phyloP scores from a whole-genome alignment of 2,888 invertebrate genomes.

The Malachius bipustulatus region DNA sequence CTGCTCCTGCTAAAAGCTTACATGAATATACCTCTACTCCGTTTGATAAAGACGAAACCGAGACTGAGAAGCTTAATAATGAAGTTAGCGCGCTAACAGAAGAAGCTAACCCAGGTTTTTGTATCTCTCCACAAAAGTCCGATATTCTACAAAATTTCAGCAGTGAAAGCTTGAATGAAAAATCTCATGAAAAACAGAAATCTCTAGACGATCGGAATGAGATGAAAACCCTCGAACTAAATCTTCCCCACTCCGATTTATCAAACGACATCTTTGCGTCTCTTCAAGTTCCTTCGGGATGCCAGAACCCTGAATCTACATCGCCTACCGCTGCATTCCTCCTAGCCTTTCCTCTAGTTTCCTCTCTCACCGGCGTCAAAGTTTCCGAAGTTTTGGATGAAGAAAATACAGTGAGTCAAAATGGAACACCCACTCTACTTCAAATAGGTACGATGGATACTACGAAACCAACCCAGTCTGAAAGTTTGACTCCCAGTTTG shows the following conservation, averaged over 20 bases:
- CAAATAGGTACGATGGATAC: constrained; percentile 38
- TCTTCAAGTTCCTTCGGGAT: constrained; percentile 43
- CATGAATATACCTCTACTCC: too few species aligned
- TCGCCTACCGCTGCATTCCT: constrained; percentile 69
- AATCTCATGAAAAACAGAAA: too few species aligned
- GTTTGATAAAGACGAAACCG: too few species aligned
- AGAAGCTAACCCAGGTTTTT: too few species aligned
- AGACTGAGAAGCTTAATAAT: too few species aligned
- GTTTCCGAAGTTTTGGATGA: constrained; percentile 43
- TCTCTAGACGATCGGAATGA: constrained; percentile 1
- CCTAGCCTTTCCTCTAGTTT: constrained; percentile 63
- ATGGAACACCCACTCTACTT: constrained; percentile 36
- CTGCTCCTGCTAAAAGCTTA: too few species aligned
- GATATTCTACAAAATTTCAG: too few species aligned
- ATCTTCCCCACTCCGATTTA: constrained; percentile 39
- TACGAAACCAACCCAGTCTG: constrained; percentile 30
- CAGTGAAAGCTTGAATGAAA: too few species aligned
- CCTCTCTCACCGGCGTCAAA: constrained; percentile 43
- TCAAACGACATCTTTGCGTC: constrained; percentile 50
- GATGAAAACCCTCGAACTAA: constrained; percentile 23
- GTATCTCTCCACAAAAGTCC: too few species aligned
- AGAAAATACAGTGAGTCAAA: constrained; percentile 38
- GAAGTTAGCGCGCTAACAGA: too few species aligned
- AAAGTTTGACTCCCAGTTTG: constrained; percentile 31
- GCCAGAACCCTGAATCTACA: constrained; percentile 47